Percentiles rank a stretch among this genome's conserved stretches.
Evolutionary conservation across 1,140 invertebrate species (phyloP).

Genomic region (Coelopa frigida): DNA sequence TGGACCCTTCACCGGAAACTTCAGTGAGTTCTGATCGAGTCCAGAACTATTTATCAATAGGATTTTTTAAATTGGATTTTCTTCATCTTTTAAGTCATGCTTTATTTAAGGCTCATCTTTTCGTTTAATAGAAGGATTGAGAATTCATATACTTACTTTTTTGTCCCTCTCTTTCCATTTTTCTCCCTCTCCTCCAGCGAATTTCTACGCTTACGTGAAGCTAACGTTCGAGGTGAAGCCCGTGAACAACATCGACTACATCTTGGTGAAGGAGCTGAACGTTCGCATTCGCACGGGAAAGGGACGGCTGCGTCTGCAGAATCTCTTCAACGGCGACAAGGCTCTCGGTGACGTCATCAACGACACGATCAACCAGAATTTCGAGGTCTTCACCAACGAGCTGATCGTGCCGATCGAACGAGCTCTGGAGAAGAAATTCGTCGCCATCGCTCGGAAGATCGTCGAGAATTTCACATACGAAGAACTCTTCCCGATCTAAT

Average conservation of each 20-base stretch:
- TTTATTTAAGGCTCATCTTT: slow-evolving; percentile 1
- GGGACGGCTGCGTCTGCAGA: slow-evolving; percentile 51
- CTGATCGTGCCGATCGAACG: slow-evolving; percentile 53
- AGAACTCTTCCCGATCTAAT: slow-evolving; percentile 50
- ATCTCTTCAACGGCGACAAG: slow-evolving; percentile 58
- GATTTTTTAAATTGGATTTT: not conserved
- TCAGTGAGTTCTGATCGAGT: slow-evolving; percentile 46
- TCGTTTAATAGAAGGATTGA: not conserved
- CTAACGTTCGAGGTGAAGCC: slow-evolving; percentile 47
- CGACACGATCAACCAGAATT: slow-evolving; percentile 56
- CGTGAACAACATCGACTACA: slow-evolving; percentile 47
- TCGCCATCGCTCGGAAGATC: slow-evolving; percentile 50
- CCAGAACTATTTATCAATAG: not conserved
- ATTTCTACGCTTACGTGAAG: slow-evolving; percentile 48
- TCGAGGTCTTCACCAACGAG: slow-evolving; percentile 53
- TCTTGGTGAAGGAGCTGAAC: slow-evolving; percentile 48
- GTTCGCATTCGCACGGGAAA: slow-evolving; percentile 53
- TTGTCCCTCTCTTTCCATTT: slow-evolving; percentile 13
- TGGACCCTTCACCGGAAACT: slow-evolving; percentile 55
- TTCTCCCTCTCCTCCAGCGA: slow-evolving; percentile 48
- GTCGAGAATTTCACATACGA: slow-evolving; percentile 50
- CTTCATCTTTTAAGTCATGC: not conserved
- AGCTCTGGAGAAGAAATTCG: slow-evolving; percentile 49
- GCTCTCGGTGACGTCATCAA: slow-evolving; percentile 53
- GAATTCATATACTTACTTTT: slow-evolving; percentile 1